Base-by-base conservation (phyloP, 2,113 vertebrate genomes). In the Centropus unirufus region DNA sequence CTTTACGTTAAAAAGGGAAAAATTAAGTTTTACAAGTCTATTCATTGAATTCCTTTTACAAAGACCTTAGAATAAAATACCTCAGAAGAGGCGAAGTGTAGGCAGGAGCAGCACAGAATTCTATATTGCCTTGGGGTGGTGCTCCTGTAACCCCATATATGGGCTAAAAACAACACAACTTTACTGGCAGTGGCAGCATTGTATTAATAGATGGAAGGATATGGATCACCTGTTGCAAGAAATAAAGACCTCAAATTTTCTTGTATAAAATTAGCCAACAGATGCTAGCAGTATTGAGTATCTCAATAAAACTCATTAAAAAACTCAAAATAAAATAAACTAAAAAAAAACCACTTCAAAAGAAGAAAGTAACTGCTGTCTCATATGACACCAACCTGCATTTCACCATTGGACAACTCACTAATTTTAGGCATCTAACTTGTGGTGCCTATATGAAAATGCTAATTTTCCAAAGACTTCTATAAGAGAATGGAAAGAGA, bases 101-200 rank as follows among this genome's bases (percentile, higher is more conserved):
- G 40, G 36, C 30, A 91, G 22, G 5, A 23, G 20, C 27, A 84
- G 42, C 39, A 72, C 7, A 52, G 74, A 75, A 78, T 87, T 63
- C 51, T 34, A 10, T 12, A 9, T 29, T 6, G 1, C 17, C 14
- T 14, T 59, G 32, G 13, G 36, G 20, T 79, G 32, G 24, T 34
- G 20, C 5, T 36, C 55, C 34, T 83, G 54, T n/a, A 51, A 72
- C 6, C 36, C 27, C 24, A 3, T 0, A 0, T 11, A 27, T 5
- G 12, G 52, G 21, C 16, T 73, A 58, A 22, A 80, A 76, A 14
- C 12, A 69, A 47, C n/a, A 11, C 58, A 23, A 51, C 18, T 51
- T 47, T 32, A n/a, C 24, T 15, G 36, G 32, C 27, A 57, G 10
- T 42, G 40, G 27, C 62, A 80, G 67, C 7, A 15, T 8, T 66